Base-by-base conservation (phyloP, 2,888 invertebrate species). In the Cryptocephalus primarius region DNA sequence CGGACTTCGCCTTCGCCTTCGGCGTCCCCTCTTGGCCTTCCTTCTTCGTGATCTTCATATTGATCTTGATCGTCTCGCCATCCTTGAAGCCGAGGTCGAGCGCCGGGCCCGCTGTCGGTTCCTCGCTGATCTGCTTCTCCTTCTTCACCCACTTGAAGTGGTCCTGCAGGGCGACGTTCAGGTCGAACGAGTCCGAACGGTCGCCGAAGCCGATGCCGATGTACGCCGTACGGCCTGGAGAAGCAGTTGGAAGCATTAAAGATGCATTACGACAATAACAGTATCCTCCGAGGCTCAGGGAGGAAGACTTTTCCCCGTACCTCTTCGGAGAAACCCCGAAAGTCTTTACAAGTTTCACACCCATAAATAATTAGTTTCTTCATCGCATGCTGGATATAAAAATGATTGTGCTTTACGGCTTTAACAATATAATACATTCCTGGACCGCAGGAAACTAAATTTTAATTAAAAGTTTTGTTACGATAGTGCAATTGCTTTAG, bases 11-110 rank as follows among this genome's bases (percentile, higher is more conserved):
- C 64, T 83, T 85, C 3, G 83, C 73, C 60, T 83, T 82, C 48
- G 82, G 78, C 10, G 68, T 63, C 36, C 75, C 77, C 64, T 91
- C 90, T 9, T 32, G 22, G 14, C 90, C 90, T 71, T 91, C 91
- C 69, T 89, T 91, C 76, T 91, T 91, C 54, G 91, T 89, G 55
- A 93, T 92, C 73, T 92, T 90, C 88, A 99, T 92, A 67, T 96
- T 99, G 50, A 99, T 95, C 75, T 94, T 97, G 56, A 99, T 99
- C 1, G 97, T 99, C 75, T 99, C 94, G 13, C 99, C 99, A 65
- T 97, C 97, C 67, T 99, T 99, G 68, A 99, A 97, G 42, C 95
- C 88, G 45, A 99, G 78, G 75, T 99, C 96, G 39, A 99, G 74
- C 60, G 91, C 85, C 53, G 85, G 87, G 49, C 80, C 81, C 58